These are phyloP conservation scores for Electrophaes corylata DNA, from an alignment of 2,888 invertebrate genomes.

Conservation along the genomic window DNA sequence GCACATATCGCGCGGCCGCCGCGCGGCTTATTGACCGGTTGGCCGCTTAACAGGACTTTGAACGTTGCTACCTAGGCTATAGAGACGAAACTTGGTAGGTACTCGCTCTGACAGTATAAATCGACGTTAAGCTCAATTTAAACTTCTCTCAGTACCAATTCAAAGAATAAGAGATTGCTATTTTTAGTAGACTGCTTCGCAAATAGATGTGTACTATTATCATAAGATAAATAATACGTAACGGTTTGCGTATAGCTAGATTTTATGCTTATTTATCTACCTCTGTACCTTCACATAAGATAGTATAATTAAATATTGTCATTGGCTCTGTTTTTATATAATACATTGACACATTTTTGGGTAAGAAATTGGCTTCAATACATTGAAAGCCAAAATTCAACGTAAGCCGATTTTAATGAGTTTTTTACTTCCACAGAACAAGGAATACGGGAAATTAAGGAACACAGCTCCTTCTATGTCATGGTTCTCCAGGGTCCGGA, in stretches of 20 bases:
- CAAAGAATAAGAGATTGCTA: background rate
- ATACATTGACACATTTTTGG: background rate
- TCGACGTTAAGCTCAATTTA: too few relatives aligned
- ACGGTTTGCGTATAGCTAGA: background rate
- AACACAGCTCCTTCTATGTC: conserved; percentile 57
- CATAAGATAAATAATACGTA: background rate
- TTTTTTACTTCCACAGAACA: conserved; percentile 53
- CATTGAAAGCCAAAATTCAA: background rate
- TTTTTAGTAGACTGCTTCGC: background rate
- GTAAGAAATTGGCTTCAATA: too few relatives aligned
- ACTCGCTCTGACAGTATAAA: too few relatives aligned
- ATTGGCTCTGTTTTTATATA: background rate
- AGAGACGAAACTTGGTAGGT: too few relatives aligned
- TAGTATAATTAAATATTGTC: background rate
- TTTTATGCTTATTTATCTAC: background rate
- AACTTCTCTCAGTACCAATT: too few relatives aligned
- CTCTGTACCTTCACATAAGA: background rate
- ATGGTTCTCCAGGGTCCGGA: conserved; percentile 71
- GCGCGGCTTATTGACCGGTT: too few relatives aligned
- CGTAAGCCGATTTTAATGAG: background rate
- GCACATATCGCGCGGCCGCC: too few relatives aligned
- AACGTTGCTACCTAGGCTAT: too few relatives aligned
- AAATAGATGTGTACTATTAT: background rate
- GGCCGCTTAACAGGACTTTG: too few relatives aligned
- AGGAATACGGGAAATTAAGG: conserved; percentile 58